Evolutionary conservation across 1,140 invertebrate species (phyloP).

Genomic region (Ips nitidus): DNA sequence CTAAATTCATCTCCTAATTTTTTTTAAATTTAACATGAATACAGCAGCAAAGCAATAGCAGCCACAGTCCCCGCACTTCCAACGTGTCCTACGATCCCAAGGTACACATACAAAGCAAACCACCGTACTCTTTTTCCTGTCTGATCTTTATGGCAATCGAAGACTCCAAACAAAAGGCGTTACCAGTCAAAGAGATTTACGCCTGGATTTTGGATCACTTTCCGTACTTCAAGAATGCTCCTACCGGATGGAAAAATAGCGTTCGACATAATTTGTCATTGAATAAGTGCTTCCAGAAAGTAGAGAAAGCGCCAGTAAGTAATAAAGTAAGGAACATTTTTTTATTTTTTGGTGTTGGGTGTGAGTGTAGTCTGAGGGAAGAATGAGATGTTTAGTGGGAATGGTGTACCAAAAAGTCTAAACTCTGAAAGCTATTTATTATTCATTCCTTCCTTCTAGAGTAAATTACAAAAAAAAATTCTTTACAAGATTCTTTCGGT

Average conservation of each 20-base stretch:
- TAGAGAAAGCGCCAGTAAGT: conserved; percentile 84
- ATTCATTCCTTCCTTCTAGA: too few species aligned
- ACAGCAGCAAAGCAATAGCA: conserved; percentile 3
- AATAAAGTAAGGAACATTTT: conserved; percentile 27
- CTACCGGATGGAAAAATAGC: conserved; percentile 97
- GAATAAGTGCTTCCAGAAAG: conserved; percentile 97
- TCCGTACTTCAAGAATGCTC: conserved; percentile 94
- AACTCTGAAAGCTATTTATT: too few species aligned
- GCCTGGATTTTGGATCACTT: conserved; percentile 97
- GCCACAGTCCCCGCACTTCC: conserved; percentile 8
- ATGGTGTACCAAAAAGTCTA: too few species aligned
- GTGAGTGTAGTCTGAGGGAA: too few species aligned
- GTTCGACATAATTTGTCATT: conserved; percentile 93
- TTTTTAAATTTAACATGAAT: not conserved
- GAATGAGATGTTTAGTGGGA: not conserved
- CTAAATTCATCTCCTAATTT: conserved; percentile 4
- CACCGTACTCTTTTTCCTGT: conserved; percentile 93
- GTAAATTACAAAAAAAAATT: not conserved
- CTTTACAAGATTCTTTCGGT: not conserved
- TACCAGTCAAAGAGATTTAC: conserved; percentile 96
- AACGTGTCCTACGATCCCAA: conserved; percentile 75
- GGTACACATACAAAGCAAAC: conserved; percentile 84
- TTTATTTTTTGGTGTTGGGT: conserved; percentile 14
- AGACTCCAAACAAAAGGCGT: conserved; percentile 81
- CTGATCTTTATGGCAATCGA: conserved; percentile 98